These are phyloP conservation scores for Dolichopus griseipennis DNA, from an alignment of 2,888 invertebrate species.

Conservation along the genomic window DNA sequence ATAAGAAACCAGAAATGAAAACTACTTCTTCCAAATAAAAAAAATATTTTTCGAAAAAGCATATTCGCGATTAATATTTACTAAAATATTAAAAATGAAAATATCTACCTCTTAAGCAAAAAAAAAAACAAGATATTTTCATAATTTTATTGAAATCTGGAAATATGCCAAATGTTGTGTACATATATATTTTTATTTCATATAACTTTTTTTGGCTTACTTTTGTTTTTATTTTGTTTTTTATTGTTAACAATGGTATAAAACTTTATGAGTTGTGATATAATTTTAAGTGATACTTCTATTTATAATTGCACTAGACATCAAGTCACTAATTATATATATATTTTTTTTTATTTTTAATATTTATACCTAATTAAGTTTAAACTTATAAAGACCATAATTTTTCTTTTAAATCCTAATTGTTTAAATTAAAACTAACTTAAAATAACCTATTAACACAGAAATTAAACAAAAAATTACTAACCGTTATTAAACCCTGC, in stretches of 20 bases:
- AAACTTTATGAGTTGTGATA: background rate
- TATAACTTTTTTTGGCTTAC: background rate
- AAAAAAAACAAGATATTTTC: background rate
- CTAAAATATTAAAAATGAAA: too few species aligned
- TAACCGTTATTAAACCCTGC: conserved; percentile 44
- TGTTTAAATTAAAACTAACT: too few species aligned
- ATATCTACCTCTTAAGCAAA: too few species aligned
- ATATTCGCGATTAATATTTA: too few species aligned
- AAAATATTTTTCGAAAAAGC: too few species aligned
- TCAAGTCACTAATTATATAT: too few species aligned
- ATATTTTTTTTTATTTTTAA: too few species aligned
- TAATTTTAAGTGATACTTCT: background rate
- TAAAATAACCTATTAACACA: too few species aligned
- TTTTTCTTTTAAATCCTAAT: too few species aligned
- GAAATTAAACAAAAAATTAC: background rate
- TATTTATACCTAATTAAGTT: too few species aligned
- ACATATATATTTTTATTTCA: background rate
- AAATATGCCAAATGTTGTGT: background rate
- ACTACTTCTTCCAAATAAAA: too few species aligned
- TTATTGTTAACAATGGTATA: background rate
- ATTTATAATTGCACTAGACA: background rate
- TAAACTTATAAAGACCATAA: too few species aligned
- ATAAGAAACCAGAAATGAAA: background rate
- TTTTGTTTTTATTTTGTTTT: background rate
- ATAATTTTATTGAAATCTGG: background rate